Evolutionary conservation across 2,113 vertebrate species (phyloP), one percentile per base, ranked within the genome.

Genomic region (Nyctibius bracteatus): DNA sequence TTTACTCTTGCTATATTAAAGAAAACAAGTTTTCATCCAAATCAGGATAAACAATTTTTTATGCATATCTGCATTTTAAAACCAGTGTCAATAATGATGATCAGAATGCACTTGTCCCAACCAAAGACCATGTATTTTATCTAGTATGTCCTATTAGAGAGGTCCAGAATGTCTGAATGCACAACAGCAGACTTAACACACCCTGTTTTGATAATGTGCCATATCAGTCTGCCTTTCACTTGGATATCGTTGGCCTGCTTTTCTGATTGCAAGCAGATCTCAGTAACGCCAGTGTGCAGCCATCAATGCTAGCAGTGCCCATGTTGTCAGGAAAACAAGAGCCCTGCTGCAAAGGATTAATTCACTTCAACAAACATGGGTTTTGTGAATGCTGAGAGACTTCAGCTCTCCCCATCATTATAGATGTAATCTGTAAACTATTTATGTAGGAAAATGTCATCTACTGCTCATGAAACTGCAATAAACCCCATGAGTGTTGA

Each of bases 301-400:
- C 80, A 73, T 81, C 82, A 88, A 33, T 54, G 58, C 23, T 77
- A 77, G 43, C 59, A 86, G 61, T 49, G 70, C 58, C 46, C 72
- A 58, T 83, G 71, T 90, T 73, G 93, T 59, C 86, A 94, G n/a
- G 33, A 74, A 93, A 86, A 94, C 71, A 79, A 95, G 71, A 92
- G 59, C 30, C 63, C 59, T 84, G 55, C 74, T 93, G 79, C 75
- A 95, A 78, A 67, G 85, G 54, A 96, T 86, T 95, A 80, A 88
- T 85, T 93, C 82, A 83, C 71, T 94, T 93, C 82, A 92, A 74
- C 39, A 94, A 77, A 88, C 65, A 70, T 0, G 1, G 27, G 8
- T 28, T 92, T 90, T 95, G 12, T 71, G 79, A 83, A 14, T 41
- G 47, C 68, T 81, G 27, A 81, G 80, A 86, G 7, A 18, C 44